Percentiles rank a stretch among this genome's conserved stretches.
These are phyloP conservation scores for Dinothrombium tinctorium DNA, from an alignment of 1,140 invertebrate species.

Conservation along the genomic window DNA sequence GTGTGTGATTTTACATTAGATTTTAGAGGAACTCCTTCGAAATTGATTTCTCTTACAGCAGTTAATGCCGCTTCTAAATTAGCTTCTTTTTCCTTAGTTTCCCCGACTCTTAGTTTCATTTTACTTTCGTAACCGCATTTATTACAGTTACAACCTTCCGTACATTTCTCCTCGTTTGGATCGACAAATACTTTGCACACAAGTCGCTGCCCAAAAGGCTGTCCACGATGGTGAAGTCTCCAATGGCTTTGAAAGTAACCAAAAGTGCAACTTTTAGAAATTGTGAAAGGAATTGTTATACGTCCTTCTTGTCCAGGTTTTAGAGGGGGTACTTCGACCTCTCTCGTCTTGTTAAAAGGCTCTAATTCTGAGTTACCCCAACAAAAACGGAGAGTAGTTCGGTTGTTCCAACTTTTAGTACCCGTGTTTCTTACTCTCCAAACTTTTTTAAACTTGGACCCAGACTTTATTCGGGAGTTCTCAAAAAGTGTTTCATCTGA, in stretches of 20 bases:
- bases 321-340: conserved; percentile 12
- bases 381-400: conserved; percentile 10
- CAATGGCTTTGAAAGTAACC: conserved; percentile 22
- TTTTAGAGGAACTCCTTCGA: conserved; percentile 12
- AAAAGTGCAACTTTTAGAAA: conserved; percentile 13
- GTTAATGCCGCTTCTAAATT: conserved; percentile 8
- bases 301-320: conserved; percentile 19
- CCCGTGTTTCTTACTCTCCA: conserved; percentile 22
- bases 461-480: conserved; percentile 17
- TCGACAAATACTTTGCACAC: conserved; percentile 9
- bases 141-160: no score
- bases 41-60: conserved; percentile 11
- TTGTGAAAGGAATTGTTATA: conserved; percentile 18
- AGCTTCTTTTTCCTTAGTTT: no score
- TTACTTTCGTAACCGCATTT: no score
- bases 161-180: no score
- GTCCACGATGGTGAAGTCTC: conserved; percentile 19
- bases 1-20: conserved; percentile 13
- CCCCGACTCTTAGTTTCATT: no score
- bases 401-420: conserved; percentile 17
- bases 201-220: conserved; percentile 19
- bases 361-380: not conserved
- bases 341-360: not conserved
- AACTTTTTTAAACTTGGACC: conserved; percentile 19
- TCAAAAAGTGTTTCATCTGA: conserved; percentile 20